Percentiles rank a stretch among this genome's conserved stretches.
phyloP scores from a whole-genome alignment of 2,113 vertebrate genomes.

The Channa argus region DNA sequence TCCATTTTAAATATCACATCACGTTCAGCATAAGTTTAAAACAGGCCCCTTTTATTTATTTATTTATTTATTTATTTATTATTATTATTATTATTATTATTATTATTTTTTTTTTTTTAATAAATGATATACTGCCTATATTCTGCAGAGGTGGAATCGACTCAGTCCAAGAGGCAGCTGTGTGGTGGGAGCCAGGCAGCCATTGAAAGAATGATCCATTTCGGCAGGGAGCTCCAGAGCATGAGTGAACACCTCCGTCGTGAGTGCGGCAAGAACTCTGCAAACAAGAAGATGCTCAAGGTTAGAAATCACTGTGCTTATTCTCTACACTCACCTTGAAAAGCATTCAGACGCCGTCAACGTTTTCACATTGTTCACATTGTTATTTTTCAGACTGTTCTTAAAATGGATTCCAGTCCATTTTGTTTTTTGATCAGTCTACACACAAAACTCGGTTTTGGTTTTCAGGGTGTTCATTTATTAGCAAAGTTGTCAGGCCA shows the following conservation, averaged over 20 bases:
- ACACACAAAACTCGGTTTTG: no score
- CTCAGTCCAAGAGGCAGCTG: slow-evolving; percentile 93
- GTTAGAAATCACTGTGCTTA: slow-evolving; percentile 66
- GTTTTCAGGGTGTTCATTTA: no score
- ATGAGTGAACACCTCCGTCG: slow-evolving; percentile 98
- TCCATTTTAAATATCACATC: not conserved
- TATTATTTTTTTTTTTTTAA: no score
- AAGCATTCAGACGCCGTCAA: no score
- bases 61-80: no score
- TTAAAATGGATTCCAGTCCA: no score
- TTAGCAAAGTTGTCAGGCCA: no score
- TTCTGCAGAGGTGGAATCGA: slow-evolving; percentile 92
- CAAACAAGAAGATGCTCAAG: slow-evolving; percentile 99
- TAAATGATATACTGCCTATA: not conserved
- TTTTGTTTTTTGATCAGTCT: no score
- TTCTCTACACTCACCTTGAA: no score
- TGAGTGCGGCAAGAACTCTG: slow-evolving; percentile 95
- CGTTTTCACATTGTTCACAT: no score
- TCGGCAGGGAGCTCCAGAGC: slow-evolving; percentile 96
- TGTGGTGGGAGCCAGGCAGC: slow-evolving; percentile 98
- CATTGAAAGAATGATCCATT: slow-evolving; percentile 98
- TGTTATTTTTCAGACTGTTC: no score
- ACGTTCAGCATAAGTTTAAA: not conserved
- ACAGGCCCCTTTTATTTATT: accelerated
- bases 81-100: no score